phyloP scores from a whole-genome alignment of 2,797 vertebrate species.

The Syngnathus acus region DNA sequence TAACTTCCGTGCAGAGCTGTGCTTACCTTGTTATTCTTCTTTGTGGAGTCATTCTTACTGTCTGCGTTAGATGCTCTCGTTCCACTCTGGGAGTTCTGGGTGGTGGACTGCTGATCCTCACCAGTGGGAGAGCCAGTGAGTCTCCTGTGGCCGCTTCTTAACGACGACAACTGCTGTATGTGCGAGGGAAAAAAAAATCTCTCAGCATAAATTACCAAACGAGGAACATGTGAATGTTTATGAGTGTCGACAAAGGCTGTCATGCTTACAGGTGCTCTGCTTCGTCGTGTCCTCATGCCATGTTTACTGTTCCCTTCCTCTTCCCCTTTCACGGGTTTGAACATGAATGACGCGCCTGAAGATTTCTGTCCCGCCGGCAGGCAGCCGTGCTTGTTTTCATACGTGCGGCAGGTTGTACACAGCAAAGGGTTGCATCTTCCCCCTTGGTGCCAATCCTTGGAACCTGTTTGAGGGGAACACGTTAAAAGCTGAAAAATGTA shows the following conservation, averaged over 20 bases:
- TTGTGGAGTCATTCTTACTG: slow-evolving; percentile 81
- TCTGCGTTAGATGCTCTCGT: slow-evolving; percentile 86
- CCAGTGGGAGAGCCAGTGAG: slow-evolving; percentile 84
- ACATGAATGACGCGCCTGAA: slow-evolving; percentile 87
- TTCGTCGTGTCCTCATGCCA: slow-evolving; percentile 97
- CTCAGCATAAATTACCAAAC: background rate
- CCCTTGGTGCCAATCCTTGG: slow-evolving; percentile 95
- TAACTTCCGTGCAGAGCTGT: background rate
- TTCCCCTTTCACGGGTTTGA: slow-evolving; percentile 96
- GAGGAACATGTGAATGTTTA: background rate
- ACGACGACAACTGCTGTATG: slow-evolving; percentile 81
- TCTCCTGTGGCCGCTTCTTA: slow-evolving; percentile 94
- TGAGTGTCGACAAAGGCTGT: slow-evolving; percentile 6
- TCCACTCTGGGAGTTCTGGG: slow-evolving; percentile 80
- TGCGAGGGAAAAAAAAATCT: background rate
- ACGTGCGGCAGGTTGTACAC: slow-evolving; percentile 85
- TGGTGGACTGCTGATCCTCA: slow-evolving; percentile 84
- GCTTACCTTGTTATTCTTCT: slow-evolving; percentile 84
- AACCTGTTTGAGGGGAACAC: slow-evolving; percentile 61
- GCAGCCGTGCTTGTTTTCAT: slow-evolving; percentile 95
- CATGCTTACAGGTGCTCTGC: slow-evolving; percentile 84
- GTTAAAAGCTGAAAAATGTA: background rate
- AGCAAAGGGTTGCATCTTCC: slow-evolving; percentile 84
- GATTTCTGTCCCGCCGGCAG: slow-evolving; percentile 87
- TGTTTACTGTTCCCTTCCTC: slow-evolving; percentile 92